Percentiles rank a stretch among this genome's conserved stretches.
phyloP scores from a whole-genome alignment of 1,140 invertebrate species.

The Drosophila navojoa region DNA sequence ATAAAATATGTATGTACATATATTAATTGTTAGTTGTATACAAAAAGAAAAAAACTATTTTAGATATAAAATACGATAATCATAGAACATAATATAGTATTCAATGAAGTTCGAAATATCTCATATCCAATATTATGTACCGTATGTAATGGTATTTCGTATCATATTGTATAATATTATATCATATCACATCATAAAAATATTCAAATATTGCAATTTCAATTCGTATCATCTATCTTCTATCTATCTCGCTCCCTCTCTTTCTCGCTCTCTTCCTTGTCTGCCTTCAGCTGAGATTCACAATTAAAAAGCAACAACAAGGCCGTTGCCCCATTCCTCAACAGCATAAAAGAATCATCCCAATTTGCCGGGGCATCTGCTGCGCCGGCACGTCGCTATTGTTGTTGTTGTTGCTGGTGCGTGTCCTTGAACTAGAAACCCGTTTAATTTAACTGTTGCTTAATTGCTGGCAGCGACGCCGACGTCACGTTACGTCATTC shows the following conservation, averaged over 20 bases:
- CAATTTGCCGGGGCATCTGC: slow-evolving; percentile 26
- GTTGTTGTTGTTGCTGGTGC: slow-evolving; percentile 44
- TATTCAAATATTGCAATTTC: too few species aligned
- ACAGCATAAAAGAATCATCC: slow-evolving; percentile 17
- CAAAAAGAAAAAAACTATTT: too few species aligned
- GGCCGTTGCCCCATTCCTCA: slow-evolving; percentile 2
- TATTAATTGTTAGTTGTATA: too few species aligned
- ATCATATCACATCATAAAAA: too few species aligned
- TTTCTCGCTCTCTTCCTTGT: background rate
- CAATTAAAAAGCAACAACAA: slow-evolving; percentile 53
- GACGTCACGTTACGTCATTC: slow-evolving; percentile 71
- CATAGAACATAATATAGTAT: too few species aligned
- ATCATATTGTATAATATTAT: too few species aligned
- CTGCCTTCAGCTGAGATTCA: slow-evolving; percentile 5
- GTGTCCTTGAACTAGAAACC: slow-evolving; percentile 84
- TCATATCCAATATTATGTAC: too few species aligned
- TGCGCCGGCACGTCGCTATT: slow-evolving; percentile 37
- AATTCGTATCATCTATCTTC: background rate
- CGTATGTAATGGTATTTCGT: too few species aligned
- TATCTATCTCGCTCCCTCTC: background rate
- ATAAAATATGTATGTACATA: too few species aligned
- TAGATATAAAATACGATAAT: too few species aligned
- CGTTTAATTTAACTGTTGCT: slow-evolving; percentile 84
- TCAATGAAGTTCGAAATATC: background rate
- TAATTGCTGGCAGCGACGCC: slow-evolving; percentile 78